Conservation (phyloP, 1,140 invertebrate genomes). For the Pristionchus pacificus region DNA sequence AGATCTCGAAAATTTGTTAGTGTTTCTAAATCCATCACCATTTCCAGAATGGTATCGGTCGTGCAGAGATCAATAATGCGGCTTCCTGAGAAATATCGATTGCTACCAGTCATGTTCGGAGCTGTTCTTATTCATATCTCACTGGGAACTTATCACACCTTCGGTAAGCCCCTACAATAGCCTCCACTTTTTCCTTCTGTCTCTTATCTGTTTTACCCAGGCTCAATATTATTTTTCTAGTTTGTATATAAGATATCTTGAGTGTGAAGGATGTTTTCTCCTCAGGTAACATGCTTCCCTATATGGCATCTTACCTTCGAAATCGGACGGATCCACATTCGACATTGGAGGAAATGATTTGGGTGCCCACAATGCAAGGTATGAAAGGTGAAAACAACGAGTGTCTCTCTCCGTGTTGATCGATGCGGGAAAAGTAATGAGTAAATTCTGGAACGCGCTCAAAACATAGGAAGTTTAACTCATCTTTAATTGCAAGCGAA, state of each 20-base stretch:
- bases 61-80: no score
- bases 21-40: no score
- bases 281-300: constrained; percentile 56
- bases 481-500: no score
- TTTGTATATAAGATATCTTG: neutral
- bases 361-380: constrained; percentile 51
- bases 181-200: neutral
- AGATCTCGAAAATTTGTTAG: no score
- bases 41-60: no score
- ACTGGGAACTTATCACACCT: constrained; percentile 55
- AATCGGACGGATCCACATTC: constrained; percentile 50
- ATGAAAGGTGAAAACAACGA: neutral
- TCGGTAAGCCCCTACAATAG: constrained; percentile 33
- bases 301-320: constrained; percentile 57
- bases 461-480: no score
- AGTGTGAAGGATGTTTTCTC: neutral
- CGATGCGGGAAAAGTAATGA: no score
- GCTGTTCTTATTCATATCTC: constrained; percentile 54
- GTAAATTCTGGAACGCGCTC: no score
- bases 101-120: constrained; percentile 46
- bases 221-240: neutral
- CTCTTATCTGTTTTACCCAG: no score
- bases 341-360: constrained; percentile 48
- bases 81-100: constrained; percentile 1
- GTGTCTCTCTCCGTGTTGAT: no score